Conservation (phyloP, 2,888 invertebrate genomes). For the Pinctada fucata region DNA sequence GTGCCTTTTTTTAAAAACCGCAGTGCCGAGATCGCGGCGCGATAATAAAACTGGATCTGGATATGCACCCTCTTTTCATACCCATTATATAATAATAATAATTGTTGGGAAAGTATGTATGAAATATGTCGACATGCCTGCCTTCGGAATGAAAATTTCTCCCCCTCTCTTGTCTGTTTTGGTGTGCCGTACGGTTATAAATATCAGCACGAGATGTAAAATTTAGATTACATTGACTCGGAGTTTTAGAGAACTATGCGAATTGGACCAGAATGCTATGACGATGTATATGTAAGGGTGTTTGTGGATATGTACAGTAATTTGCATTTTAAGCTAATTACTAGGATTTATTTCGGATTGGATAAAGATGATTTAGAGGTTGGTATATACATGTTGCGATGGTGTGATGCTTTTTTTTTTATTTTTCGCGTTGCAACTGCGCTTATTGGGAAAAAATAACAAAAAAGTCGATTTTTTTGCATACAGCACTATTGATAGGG, state of each 20-base stretch:
- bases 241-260: slow-evolving; percentile 6
- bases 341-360: slow-evolving; percentile 41
- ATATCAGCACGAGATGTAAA: not conserved
- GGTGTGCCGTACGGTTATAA: too few species aligned
- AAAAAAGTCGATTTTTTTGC: too few species aligned
- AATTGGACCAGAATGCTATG: not conserved
- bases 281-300: not conserved
- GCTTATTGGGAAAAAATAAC: too few species aligned
- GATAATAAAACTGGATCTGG: too few species aligned
- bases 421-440: too few species aligned
- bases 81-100: not conserved
- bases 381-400: not conserved
- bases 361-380: slow-evolving; percentile 3
- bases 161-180: too few species aligned
- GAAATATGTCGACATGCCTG: not conserved
- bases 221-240: slow-evolving; percentile 2
- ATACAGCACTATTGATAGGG: too few species aligned
- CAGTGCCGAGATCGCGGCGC: too few species aligned
- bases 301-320: slow-evolving; percentile 34
- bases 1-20: too few species aligned
- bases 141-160: not conserved
- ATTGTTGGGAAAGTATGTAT: not conserved
- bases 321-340: slow-evolving; percentile 40
- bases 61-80: not conserved
- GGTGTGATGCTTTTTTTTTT: too few species aligned